These are phyloP conservation scores for Cephus spinipes DNA, from an alignment of 2,888 invertebrate species.

Conservation along the genomic window DNA sequence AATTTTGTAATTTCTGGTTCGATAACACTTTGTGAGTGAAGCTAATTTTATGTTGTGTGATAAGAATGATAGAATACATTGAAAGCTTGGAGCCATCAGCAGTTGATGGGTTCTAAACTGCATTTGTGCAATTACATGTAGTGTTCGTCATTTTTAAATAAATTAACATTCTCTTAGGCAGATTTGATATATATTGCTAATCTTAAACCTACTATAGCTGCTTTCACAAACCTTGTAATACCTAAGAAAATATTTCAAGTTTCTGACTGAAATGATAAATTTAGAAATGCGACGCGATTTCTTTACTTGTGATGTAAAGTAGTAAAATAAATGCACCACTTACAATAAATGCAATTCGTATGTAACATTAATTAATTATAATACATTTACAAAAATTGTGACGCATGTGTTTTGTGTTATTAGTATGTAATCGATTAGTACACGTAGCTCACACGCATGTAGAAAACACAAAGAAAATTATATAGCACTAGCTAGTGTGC, in stretches of 20 bases:
- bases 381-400: slow-evolving; percentile 29
- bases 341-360: slow-evolving; percentile 44
- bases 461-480: not conserved
- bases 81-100: not conserved
- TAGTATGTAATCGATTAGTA: not conserved
- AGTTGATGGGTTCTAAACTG: not conserved
- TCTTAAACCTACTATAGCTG: slow-evolving; percentile 17
- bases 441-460: not conserved
- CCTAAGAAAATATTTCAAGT: slow-evolving; percentile 4
- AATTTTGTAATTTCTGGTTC: not conserved
- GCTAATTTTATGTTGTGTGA: not conserved
- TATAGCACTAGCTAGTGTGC: not conserved
- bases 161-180: slow-evolving; percentile 11
- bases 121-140: not conserved
- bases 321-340: slow-evolving; percentile 48
- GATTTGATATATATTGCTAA: slow-evolving; percentile 13
- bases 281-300: not conserved
- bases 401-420: slow-evolving; percentile 23
- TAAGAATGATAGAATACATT: not conserved
- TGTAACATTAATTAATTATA: slow-evolving; percentile 31
- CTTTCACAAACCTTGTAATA: slow-evolving; percentile 17
- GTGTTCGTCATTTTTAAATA: not conserved
- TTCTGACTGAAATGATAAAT: not conserved
- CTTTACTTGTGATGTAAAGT: not conserved
- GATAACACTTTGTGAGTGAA: not conserved